Evolutionary conservation across 2,113 vertebrate genomes (phyloP).

Genomic region (Furnarius figulus): DNA sequence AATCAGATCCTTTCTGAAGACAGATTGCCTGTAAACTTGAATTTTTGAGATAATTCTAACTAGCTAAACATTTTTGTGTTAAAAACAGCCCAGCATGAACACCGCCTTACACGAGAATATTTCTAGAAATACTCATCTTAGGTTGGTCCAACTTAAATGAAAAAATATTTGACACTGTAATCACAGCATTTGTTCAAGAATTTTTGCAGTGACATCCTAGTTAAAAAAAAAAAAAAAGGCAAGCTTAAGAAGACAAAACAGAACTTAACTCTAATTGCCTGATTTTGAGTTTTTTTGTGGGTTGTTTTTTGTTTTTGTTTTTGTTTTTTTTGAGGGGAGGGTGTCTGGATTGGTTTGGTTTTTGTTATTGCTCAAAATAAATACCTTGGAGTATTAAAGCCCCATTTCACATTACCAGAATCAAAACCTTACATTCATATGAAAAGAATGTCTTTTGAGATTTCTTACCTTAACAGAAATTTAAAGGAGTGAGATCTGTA

Average conservation of each 20-base stretch:
- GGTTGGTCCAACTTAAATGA: background rate
- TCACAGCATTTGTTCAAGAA: background rate
- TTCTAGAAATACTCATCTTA: background rate
- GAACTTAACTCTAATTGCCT: background rate
- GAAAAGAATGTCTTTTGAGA: background rate
- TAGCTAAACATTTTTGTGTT: background rate
- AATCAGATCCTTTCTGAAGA: background rate
- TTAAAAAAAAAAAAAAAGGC: background rate
- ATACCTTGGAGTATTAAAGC: background rate
- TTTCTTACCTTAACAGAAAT: background rate
- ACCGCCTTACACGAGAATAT: background rate
- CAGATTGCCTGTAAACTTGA: background rate
- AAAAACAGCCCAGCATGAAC: background rate
- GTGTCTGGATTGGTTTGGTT: no score
- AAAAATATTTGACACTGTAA: background rate
- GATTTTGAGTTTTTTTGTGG: background rate
- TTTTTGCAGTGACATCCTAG: background rate
- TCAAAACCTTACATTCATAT: background rate
- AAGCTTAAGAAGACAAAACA: background rate
- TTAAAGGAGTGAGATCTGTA: background rate
- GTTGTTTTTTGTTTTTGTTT: background rate
- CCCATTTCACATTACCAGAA: background rate
- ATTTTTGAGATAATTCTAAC: background rate
- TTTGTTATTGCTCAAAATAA: background rate
- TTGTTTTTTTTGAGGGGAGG: no score